These are phyloP conservation scores for Cylindroiulus punctatus DNA, from an alignment of 2,888 invertebrate genomes.

Conservation along the genomic window DNA sequence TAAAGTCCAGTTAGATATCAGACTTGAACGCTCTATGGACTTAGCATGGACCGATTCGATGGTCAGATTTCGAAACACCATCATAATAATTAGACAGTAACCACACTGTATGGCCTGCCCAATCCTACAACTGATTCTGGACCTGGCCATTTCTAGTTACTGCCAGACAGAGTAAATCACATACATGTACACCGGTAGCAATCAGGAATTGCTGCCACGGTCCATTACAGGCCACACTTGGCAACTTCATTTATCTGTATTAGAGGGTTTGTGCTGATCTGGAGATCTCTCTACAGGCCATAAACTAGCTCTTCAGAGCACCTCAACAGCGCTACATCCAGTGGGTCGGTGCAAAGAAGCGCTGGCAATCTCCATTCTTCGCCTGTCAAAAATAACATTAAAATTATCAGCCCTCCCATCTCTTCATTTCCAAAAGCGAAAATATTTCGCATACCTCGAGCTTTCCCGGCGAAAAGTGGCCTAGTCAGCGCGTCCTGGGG, in stretches of 20 bases:
- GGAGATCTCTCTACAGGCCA: not conserved
- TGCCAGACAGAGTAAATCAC: no score
- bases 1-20: no score
- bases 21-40: no score
- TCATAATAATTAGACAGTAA: no score
- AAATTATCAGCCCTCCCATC: slow-evolving; percentile 5
- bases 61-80: no score
- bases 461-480: slow-evolving; percentile 15
- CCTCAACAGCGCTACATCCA: not conserved
- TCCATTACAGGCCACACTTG: no score
- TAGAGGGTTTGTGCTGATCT: not conserved
- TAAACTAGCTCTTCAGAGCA: not conserved
- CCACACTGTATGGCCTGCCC: no score
- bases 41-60: no score
- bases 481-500: slow-evolving; percentile 32
- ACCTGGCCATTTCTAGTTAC: no score
- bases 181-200: no score
- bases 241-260: not conserved
- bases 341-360: not conserved
- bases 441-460: slow-evolving; percentile 21
- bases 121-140: no score
- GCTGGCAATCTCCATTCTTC: not conserved
- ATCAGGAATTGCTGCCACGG: no score
- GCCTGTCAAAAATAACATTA: slow-evolving; percentile 27
- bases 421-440: not conserved